Evolutionary conservation across 2,888 invertebrate species (phyloP).

Genomic region (Blastobasis lacticolella): DNA sequence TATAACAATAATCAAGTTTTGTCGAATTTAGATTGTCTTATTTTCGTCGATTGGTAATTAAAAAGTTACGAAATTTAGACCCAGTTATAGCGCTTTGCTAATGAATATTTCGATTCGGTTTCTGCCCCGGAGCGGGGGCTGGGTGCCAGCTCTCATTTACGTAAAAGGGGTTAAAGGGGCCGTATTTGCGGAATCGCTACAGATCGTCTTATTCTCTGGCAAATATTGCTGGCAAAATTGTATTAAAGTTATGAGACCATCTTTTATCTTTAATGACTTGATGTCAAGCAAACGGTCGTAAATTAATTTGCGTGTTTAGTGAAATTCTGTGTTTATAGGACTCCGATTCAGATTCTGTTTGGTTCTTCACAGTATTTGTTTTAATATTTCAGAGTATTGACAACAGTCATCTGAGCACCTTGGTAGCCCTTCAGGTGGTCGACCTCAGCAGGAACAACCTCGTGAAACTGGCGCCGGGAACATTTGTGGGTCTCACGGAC

Average conservation of each 20-base stretch:
- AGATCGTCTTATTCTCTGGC: too few relatives aligned
- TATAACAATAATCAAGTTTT: conserved; percentile 6
- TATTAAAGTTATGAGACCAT: too few relatives aligned
- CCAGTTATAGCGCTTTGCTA: background rate
- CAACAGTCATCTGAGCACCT: conserved; percentile 79
- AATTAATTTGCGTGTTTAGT: background rate
- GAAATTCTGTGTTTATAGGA: too few relatives aligned
- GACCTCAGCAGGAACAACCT: conserved; percentile 91
- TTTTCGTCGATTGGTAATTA: conserved; percentile 5
- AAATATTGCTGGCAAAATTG: too few relatives aligned
- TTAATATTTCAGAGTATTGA: conserved; percentile 79
- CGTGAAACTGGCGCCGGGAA: conserved; percentile 85
- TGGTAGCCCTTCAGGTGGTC: conserved; percentile 80
- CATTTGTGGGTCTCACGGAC: conserved; percentile 83
- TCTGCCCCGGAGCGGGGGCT: background rate
- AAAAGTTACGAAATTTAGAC: conserved; percentile 5
- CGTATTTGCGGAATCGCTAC: too few relatives aligned
- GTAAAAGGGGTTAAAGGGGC: too few relatives aligned
- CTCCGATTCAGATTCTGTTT: too few relatives aligned
- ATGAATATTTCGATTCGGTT: conserved; percentile 2
- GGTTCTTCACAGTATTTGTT: background rate
- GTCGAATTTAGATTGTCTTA: conserved; percentile 6
- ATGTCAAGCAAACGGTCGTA: too few relatives aligned
- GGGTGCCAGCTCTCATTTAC: too few relatives aligned
- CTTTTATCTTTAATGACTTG: too few relatives aligned